Percentiles rank a stretch among this genome's conserved stretches.
These are phyloP conservation scores for Helobdella robusta DNA, from an alignment of 2,888 invertebrate species.

Conservation along the genomic window DNA sequence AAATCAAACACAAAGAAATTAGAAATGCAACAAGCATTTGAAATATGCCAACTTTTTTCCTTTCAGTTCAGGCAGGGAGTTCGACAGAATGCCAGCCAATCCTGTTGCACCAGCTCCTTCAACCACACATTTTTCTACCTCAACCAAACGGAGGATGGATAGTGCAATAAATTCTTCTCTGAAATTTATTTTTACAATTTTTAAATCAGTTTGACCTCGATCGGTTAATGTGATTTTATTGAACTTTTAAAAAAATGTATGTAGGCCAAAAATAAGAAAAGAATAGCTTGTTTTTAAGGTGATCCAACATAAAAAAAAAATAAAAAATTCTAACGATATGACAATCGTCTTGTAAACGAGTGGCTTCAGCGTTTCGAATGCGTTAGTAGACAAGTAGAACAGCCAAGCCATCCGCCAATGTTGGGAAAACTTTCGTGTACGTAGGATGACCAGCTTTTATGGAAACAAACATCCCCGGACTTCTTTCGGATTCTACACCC, in stretches of 20 bases:
- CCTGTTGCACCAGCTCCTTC: conserved; percentile 82
- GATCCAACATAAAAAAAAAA: too few relatives aligned
- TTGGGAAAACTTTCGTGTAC: conserved; percentile 61
- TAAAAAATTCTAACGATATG: conserved; percentile 57
- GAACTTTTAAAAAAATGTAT: too few relatives aligned
- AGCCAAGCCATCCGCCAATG: conserved; percentile 74
- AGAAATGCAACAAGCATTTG: too few relatives aligned
- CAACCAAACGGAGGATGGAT: conserved; percentile 67
- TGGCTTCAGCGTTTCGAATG: conserved; percentile 63
- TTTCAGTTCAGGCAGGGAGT: conserved; percentile 66
- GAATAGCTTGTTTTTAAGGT: background rate
- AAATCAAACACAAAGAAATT: too few relatives aligned
- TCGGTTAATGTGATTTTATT: too few relatives aligned
- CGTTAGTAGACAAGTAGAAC: conserved; percentile 79
- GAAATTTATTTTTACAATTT: too few relatives aligned
- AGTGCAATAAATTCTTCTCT: conserved; percentile 68
- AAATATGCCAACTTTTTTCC: conserved; percentile 65
- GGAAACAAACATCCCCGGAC: conserved; percentile 72
- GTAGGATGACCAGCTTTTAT: conserved; percentile 62
- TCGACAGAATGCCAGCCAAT: conserved; percentile 73
- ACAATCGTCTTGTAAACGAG: conserved; percentile 64
- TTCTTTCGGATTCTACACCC: conserved; percentile 84
- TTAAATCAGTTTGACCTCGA: too few relatives aligned
- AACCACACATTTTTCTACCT: conserved; percentile 77
- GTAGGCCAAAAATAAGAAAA: too few relatives aligned